Base-by-base conservation (phyloP, 2,888 invertebrate genomes). In the Idaea straminata region DNA sequence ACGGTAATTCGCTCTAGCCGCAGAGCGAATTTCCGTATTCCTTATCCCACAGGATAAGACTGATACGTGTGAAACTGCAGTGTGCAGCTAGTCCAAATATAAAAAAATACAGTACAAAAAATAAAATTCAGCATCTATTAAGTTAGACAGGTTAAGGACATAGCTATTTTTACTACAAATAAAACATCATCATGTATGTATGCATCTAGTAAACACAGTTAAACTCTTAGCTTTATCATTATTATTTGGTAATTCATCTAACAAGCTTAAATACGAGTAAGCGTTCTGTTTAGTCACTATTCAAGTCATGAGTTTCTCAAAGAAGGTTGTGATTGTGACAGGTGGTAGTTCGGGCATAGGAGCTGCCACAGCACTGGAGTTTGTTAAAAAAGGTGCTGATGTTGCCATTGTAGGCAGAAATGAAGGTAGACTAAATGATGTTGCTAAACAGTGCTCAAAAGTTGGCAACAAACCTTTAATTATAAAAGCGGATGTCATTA, bases 291-390 rank as follows among this genome's bases (percentile, higher is more conserved):
- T 47, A 47, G 47, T 47, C 47, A 13, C 13, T 13, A 47, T 47
- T 47, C 13, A 47, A 47, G 47, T 0, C 10, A 74, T 73, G 76
- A 68, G 68, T 70, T 76, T 77, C 57, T 58, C 63, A 57, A 68
- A 73, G 15, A 84, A 83, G 80, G 78, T 82, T 0, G 81, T 78
- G 0, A 7, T 83, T 2, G 66, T 84, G 0, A 82, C 82, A 7
- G 83, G 84, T 0, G 77, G 77, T 0, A 80, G 83, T 61, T 74
- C 79, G 1, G 83, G 83, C 0, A 84, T 84, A 5, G 82, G 83
- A 4, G 83, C 83, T 10, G 73, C 71, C 0, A 70, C 79, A 10
- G 80, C 81, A 0, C 65, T 71, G 5, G 62, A 66, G 4, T 81
- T 82, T 60, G 74, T 79, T 13, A 80, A 76, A 66, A 77, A 83